phyloP scores from a whole-genome alignment of 2,888 invertebrate species.

The Ophion ventricosus region DNA sequence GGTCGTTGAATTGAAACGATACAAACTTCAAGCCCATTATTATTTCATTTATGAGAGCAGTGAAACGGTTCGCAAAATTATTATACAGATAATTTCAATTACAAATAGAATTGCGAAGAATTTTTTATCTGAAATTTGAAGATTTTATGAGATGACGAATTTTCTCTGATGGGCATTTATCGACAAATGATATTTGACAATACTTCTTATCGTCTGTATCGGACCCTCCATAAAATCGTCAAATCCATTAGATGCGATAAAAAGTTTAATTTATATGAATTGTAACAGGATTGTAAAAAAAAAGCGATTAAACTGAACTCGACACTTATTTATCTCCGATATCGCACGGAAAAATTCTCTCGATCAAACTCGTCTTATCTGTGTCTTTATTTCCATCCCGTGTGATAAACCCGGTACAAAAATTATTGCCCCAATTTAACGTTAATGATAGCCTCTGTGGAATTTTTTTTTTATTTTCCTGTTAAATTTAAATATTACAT shows the following conservation, averaged over 20 bases:
- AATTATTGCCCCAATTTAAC: neutral
- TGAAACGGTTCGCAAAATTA: neutral
- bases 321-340: slow-evolving; percentile 21
- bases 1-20: no score
- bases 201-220: neutral
- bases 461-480: neutral
- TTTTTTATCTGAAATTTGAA: neutral
- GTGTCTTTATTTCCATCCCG: neutral
- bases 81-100: no score
- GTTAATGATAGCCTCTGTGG: neutral
- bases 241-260: neutral
- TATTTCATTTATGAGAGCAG: neutral
- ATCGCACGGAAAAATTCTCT: slow-evolving; percentile 15
- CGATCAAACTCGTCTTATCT: slow-evolving; percentile 28
- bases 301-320: neutral
- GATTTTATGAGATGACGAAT: no score
- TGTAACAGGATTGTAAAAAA: neutral
- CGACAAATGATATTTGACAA: neutral
- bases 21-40: no score
- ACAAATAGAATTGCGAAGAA: neutral
- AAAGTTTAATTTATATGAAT: neutral
- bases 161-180: neutral
- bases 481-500: no score
- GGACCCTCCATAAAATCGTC: neutral
- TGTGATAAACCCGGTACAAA: neutral